These are phyloP conservation scores for Hippocampus comes DNA, from an alignment of 2,113 vertebrate species.

Conservation along the genomic window DNA sequence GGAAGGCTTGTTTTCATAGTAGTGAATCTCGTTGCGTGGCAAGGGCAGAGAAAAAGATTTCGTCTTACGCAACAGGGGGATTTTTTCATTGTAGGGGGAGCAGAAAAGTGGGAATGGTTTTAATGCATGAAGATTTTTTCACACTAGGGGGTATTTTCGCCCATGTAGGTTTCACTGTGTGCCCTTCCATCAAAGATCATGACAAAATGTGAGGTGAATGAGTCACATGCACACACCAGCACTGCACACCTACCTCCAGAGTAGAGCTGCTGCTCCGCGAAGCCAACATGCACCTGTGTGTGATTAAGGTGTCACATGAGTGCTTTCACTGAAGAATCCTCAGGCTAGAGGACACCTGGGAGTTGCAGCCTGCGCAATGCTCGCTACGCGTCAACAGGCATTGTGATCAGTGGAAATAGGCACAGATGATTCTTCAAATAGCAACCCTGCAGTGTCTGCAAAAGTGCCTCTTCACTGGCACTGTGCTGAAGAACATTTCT, in stretches of 20 bases:
- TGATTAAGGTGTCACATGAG: slow-evolving; percentile 67
- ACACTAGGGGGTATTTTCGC: too few relatives aligned
- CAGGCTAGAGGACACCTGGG: slow-evolving; percentile 59
- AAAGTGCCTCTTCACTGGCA: neutral
- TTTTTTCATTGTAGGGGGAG: too few relatives aligned
- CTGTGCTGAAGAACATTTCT: neutral
- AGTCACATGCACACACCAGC: slow-evolving; percentile 13
- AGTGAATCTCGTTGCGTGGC: too few relatives aligned
- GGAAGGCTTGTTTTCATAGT: too few relatives aligned
- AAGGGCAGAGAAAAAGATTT: too few relatives aligned
- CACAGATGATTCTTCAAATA: slow-evolving; percentile 35
- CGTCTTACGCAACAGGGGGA: too few relatives aligned
- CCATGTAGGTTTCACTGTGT: slow-evolving; percentile 34
- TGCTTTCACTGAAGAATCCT: slow-evolving; percentile 57
- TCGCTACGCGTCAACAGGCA: slow-evolving; percentile 52
- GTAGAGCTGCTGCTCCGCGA: slow-evolving; percentile 36
- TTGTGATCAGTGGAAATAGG: slow-evolving; percentile 57
- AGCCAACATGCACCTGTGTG: slow-evolving; percentile 56
- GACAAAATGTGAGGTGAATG: neutral
- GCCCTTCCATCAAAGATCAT: slow-evolving; percentile 31
- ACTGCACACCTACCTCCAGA: slow-evolving; percentile 32
- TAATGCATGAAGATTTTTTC: too few relatives aligned
- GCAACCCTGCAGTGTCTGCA: slow-evolving; percentile 17
- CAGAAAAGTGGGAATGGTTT: too few relatives aligned
- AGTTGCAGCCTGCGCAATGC: slow-evolving; percentile 51